Conservation (phyloP, 2,797 vertebrate species). For the Loriculus beryllinus region DNA sequence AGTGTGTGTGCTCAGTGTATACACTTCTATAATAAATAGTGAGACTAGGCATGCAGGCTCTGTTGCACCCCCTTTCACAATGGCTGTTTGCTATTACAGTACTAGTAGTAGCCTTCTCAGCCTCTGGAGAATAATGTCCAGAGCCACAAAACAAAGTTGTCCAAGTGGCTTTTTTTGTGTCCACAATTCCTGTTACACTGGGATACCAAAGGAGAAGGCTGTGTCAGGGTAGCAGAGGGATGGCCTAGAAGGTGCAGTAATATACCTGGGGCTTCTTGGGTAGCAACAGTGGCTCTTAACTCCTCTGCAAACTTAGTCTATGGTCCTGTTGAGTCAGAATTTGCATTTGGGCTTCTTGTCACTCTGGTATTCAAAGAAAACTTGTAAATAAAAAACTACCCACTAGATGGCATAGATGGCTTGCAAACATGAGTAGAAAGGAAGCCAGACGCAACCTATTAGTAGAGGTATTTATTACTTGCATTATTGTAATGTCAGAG, state of each 20-base stretch:
- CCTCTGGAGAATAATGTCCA: neutral
- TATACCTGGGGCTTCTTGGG: neutral
- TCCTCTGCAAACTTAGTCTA: neutral
- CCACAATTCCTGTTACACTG: neutral
- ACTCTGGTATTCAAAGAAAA: neutral
- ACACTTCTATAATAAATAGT: neutral
- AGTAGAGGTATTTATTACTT: neutral
- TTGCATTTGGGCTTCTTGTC: neutral
- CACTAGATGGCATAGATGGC: constrained; percentile 46
- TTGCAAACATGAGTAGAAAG: neutral
- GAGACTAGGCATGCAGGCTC: neutral
- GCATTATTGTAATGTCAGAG: neutral
- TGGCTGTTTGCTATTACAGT: neutral
- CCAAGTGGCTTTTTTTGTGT: neutral
- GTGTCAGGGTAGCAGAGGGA: neutral
- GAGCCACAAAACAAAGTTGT: neutral
- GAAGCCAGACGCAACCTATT: neutral
- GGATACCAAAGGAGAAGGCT: neutral
- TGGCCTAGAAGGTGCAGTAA: neutral
- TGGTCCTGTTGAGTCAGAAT: neutral
- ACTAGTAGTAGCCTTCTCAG: neutral
- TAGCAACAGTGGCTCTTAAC: neutral
- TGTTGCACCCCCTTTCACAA: neutral
- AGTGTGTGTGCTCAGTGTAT: neutral
- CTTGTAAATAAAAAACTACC: neutral